phyloP scores from a whole-genome alignment of 2,888 invertebrate species.

The Physocephala rufipes region DNA sequence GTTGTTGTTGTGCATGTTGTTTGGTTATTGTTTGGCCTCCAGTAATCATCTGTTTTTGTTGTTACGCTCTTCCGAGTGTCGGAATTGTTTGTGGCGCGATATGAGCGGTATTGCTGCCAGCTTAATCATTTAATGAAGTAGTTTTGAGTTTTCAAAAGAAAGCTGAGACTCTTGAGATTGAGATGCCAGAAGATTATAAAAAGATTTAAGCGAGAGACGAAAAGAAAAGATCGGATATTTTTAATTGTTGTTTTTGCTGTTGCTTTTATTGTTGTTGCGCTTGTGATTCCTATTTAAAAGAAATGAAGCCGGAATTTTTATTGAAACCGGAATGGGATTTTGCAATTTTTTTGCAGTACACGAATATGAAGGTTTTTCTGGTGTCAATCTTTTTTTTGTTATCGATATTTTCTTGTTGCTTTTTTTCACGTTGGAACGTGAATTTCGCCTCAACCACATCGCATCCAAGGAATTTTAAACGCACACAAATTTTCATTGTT shows the following conservation, averaged over 20 bases:
- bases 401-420: too few species aligned
- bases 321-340: not conserved
- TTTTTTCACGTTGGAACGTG: too few species aligned
- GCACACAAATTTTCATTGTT: conserved; percentile 47
- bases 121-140: conserved; percentile 33
- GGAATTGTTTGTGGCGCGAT: conserved; percentile 19
- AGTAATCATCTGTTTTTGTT: conserved; percentile 1
- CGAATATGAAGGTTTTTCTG: not conserved
- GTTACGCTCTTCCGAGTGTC: not conserved
- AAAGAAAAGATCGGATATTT: not conserved
- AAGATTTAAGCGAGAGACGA: not conserved
- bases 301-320: not conserved
- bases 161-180: conserved; percentile 25
- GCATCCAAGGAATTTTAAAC: conserved; percentile 39
- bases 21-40: conserved; percentile 5
- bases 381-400: conserved; percentile 1
- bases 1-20: conserved; percentile 19
- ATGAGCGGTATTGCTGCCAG: conserved; percentile 1
- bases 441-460: not conserved
- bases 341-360: conserved; percentile 13
- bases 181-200: conserved; percentile 19
- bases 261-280: too few species aligned
- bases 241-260: not conserved
- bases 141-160: conserved; percentile 17
- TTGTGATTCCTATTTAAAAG: not conserved